phyloP scores from a whole-genome alignment of 2,888 invertebrate species.

The Drosophila eohydei region DNA sequence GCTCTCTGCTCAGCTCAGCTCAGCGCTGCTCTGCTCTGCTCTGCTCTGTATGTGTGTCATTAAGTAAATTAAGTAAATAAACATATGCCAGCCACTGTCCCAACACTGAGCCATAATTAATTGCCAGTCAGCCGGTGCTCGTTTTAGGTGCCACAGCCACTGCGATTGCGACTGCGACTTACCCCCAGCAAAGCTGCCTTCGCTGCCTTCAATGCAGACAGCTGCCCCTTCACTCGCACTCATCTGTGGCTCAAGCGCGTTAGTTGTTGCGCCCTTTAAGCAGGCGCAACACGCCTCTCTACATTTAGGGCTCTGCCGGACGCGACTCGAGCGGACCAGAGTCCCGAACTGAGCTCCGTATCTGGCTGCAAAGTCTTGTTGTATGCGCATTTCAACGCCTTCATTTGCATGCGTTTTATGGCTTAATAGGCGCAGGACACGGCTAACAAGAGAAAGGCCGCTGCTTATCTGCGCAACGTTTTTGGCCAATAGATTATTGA shows the following conservation, averaged over 20 bases:
- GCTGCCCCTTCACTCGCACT: slow-evolving; percentile 33
- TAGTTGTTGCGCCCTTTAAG: slow-evolving; percentile 81
- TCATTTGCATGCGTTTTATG: slow-evolving; percentile 83
- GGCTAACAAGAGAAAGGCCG: slow-evolving; percentile 26
- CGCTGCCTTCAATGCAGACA: slow-evolving; percentile 12
- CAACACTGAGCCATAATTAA: slow-evolving; percentile 73
- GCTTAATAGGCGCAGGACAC: slow-evolving; percentile 70
- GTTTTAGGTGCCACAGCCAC: slow-evolving; percentile 46
- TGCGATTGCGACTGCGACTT: slow-evolving; percentile 18
- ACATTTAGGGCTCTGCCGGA: slow-evolving; percentile 11
- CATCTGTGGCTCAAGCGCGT: slow-evolving; percentile 74
- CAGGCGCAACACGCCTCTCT: slow-evolving; percentile 38
- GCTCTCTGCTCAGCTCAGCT: slow-evolving; percentile 11
- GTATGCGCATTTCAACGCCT: slow-evolving; percentile 79
- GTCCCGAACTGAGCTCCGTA: slow-evolving; percentile 4
- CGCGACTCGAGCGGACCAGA: slow-evolving; percentile 1
- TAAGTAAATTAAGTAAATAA: slow-evolving; percentile 83
- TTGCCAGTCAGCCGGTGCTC: slow-evolving; percentile 78
- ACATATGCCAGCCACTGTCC: slow-evolving; percentile 75
- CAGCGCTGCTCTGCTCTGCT: slow-evolving; percentile 19
- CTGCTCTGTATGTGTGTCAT: slow-evolving; percentile 68
- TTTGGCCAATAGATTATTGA: slow-evolving; percentile 76
- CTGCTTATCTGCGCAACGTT: slow-evolving; percentile 71
- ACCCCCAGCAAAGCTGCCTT: slow-evolving; percentile 39
- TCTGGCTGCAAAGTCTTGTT: slow-evolving; percentile 34